Evolutionary conservation across 1,140 invertebrate species (phyloP).

Genomic region (Pogonognathellus flavescens): DNA sequence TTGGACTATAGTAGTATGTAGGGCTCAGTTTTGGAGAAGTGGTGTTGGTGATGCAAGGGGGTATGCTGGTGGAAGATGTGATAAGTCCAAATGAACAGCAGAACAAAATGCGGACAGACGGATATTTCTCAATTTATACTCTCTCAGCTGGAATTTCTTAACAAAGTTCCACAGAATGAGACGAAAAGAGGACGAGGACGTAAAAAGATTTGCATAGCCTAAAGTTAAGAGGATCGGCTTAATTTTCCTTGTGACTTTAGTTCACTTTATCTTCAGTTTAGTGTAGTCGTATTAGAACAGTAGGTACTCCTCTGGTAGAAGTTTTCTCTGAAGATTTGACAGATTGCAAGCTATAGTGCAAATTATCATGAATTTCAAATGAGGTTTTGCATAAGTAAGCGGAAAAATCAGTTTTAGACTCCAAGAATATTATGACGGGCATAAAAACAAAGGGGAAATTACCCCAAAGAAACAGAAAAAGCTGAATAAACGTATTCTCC

Average conservation of each 20-base stretch:
- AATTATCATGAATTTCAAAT: slow-evolving; percentile 50
- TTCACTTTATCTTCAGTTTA: neutral
- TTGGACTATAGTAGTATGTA: neutral
- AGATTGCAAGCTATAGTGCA: slow-evolving; percentile 18
- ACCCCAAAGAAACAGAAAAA: neutral
- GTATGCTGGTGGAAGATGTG: slow-evolving; percentile 3
- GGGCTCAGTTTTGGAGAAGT: neutral
- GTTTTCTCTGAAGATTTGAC: slow-evolving; percentile 9
- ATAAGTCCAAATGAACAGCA: slow-evolving; percentile 31
- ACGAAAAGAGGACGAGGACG: neutral
- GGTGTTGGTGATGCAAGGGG: neutral
- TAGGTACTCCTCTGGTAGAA: neutral
- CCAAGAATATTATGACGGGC: neutral
- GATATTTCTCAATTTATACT: slow-evolving; percentile 45
- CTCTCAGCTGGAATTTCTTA: neutral
- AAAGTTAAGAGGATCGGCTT: slow-evolving; percentile 44
- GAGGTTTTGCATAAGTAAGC: slow-evolving; percentile 35
- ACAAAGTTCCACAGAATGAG: neutral
- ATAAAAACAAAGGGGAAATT: slow-evolving; percentile 21
- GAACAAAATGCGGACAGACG: slow-evolving; percentile 24
- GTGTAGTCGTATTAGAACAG: neutral
- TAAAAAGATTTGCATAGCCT: slow-evolving; percentile 41
- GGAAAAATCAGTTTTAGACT: slow-evolving; percentile 21
- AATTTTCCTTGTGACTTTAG: slow-evolving; percentile 22
- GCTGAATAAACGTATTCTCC: neutral